Conservation (phyloP, 2,797 vertebrate genomes). For the Sebastes diploproa region DNA sequence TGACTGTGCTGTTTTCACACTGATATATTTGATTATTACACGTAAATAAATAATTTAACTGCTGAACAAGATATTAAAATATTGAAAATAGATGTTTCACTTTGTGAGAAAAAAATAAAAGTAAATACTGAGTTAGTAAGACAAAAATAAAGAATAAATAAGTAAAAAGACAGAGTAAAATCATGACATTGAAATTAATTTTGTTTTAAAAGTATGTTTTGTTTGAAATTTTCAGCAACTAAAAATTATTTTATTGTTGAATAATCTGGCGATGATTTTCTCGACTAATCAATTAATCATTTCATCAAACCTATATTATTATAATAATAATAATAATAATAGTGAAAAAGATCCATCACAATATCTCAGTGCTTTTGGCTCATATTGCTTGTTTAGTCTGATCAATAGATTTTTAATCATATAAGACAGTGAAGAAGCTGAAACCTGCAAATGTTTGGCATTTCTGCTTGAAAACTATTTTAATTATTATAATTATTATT, state of each 20-base stretch:
- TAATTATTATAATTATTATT: neutral
- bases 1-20: neutral
- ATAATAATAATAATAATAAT: neutral
- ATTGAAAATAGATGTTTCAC: neutral
- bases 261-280: neutral
- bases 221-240: neutral
- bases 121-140: neutral
- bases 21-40: neutral
- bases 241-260: neutral
- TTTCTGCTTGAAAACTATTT: neutral
- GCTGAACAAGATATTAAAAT: rapidly evolving
- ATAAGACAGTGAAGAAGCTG: neutral
- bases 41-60: neutral
- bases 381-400: neutral
- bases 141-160: neutral
- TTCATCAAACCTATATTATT: neutral
- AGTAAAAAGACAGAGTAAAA: neutral
- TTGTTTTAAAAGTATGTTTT: neutral
- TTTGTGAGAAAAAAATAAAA: neutral
- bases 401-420: neutral
- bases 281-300: neutral
- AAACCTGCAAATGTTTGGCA: neutral
- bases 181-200: neutral
- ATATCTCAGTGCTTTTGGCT: neutral
- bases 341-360: neutral